Evolutionary conservation across 2,797 vertebrate species (phyloP), one percentile per base, ranked within the genome.

Genomic region (Lithobates pipiens): DNA sequence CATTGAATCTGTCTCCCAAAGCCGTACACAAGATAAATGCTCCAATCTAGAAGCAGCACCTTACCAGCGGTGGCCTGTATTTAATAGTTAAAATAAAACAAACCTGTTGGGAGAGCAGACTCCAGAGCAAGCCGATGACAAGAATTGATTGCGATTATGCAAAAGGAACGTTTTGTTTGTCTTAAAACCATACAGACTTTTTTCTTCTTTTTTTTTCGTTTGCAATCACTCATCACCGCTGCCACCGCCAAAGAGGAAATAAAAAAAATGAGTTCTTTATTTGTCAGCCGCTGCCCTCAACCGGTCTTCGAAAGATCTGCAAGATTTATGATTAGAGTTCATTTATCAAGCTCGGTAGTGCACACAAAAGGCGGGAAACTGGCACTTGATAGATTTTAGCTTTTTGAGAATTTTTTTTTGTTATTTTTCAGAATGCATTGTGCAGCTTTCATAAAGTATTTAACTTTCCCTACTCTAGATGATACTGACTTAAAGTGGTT

Each of bases 221-320:
- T 25, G 27, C 69, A 72, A 79, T 85, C 76, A 69, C 34, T 85
- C 83, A 85, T 73, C 69, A 10, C 10, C 36, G 46, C 34, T 46
- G 36, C 32, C 65, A 65, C 76, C 57, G 15, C 54, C 63, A 65
- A 85, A 78, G 50, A 85, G 68, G 27, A 3, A 23, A 72, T 70
- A 36, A 73, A 79, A 72, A 39, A 72, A 77, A 68, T 83, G 61
- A 83, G 27, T 68, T 29, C 23, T 72, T 63, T 54, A 29, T 67
- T 74, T 86, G 85, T 71, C 85, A 82, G 77, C 25, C 73, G 70
- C 63, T 86, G 79, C 85, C 85, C 79, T 86, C 79, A 61, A 82
- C 78, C 72, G 85, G 85, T 67, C 36, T 36, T 23, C 27, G 18
- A 34, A 75, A 85, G 69, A 74, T 18, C 76, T 79, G 77, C 77